Evolutionary conservation across 2,113 vertebrate species (phyloP).

Genomic region (Bubalus kerabau): DNA sequence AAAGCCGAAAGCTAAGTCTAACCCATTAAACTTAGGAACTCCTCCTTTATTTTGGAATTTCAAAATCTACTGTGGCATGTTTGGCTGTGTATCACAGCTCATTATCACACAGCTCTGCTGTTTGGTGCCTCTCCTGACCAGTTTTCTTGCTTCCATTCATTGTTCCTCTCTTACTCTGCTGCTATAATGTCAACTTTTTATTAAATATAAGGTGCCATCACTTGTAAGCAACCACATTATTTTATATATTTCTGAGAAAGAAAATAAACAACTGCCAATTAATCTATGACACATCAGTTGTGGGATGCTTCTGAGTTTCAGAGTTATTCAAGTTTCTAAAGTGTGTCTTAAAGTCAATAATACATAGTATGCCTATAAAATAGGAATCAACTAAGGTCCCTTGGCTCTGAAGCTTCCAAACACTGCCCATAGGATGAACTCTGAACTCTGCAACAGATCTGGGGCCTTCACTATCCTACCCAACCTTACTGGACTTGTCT

Average conservation of each 20-base stretch:
- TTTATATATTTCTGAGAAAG: neutral
- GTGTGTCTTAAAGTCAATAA: neutral
- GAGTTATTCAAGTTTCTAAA: neutral
- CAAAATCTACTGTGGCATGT: neutral
- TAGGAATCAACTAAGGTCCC: neutral
- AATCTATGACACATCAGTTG: neutral
- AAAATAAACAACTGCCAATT: neutral
- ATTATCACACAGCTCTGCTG: neutral
- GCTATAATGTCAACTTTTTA: slow-evolving; percentile 1
- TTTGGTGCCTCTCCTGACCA: neutral
- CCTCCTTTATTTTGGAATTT: neutral
- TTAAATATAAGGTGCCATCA: neutral
- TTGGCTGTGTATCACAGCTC: neutral
- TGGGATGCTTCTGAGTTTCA: neutral
- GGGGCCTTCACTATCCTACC: neutral
- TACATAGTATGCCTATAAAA: neutral
- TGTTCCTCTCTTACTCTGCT: neutral
- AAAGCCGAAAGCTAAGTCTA: neutral
- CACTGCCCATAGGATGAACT: neutral
- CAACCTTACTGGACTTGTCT: neutral
- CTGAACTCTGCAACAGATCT: neutral
- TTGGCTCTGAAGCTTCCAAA: neutral
- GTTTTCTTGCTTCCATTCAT: neutral
- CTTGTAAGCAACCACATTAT: neutral
- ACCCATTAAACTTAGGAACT: neutral